Evolutionary conservation across 2,113 vertebrate genomes (phyloP).

Genomic region (Ardeotis arabs): DNA sequence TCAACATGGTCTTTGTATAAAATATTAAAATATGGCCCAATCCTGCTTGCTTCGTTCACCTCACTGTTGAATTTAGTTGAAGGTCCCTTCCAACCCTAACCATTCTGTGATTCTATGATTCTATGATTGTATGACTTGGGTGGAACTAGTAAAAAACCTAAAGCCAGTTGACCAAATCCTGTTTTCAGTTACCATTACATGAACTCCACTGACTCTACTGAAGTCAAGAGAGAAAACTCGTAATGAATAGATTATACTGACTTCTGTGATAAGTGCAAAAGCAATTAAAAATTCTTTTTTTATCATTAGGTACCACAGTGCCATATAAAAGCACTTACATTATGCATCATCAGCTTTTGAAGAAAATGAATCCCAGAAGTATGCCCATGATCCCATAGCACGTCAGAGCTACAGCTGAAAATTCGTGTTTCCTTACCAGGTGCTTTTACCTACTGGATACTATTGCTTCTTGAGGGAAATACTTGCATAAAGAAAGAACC

Average conservation of each 20-base stretch:
- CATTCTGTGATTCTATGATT: too few relatives aligned
- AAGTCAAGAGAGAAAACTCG: neutral
- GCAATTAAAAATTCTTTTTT: neutral
- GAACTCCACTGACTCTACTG: neutral
- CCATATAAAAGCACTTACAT: neutral
- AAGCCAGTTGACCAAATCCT: neutral
- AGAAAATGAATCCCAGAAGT: neutral
- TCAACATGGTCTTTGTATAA: neutral
- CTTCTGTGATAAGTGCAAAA: neutral
- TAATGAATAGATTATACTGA: neutral
- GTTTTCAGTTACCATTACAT: neutral
- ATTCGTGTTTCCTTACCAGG: neutral
- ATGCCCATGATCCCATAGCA: fast-evolving
- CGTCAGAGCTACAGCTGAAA: neutral
- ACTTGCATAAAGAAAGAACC: neutral
- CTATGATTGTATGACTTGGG: neutral
- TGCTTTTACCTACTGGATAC: neutral
- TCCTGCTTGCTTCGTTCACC: neutral
- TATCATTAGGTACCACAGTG: neutral
- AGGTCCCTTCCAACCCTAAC: too few relatives aligned
- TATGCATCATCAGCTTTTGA: neutral
- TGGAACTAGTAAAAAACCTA: neutral
- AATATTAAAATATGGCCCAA: neutral
- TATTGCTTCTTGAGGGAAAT: neutral
- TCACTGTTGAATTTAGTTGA: neutral